phyloP scores from a whole-genome alignment of 1,140 invertebrate genomes.

The Formica exsecta region DNA sequence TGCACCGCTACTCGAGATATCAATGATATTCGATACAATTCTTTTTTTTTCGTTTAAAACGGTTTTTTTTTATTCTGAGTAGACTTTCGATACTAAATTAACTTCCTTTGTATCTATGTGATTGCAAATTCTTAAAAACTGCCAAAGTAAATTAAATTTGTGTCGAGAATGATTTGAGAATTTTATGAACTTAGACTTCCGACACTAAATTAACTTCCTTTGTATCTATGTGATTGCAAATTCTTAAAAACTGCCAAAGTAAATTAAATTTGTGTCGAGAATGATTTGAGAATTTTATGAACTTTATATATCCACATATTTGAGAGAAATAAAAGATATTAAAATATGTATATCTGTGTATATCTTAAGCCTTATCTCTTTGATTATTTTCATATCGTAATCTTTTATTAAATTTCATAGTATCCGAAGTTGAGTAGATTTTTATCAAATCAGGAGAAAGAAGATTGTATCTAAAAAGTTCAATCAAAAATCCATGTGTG shows the following conservation, averaged over 20 bases:
- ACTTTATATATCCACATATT: background rate
- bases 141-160: background rate
- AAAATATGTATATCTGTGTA: background rate
- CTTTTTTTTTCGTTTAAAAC: background rate
- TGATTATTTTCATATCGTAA: background rate
- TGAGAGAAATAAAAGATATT: background rate
- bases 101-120: background rate
- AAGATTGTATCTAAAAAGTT: background rate
- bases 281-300: background rate
- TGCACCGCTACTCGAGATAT: background rate
- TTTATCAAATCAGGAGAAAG: background rate
- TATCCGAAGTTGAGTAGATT: background rate
- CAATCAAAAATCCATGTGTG: background rate
- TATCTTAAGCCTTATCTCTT: background rate
- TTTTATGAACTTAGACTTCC: background rate
- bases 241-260: background rate
- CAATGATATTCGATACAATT: slow-evolving; percentile 17
- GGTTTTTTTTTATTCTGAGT: background rate
- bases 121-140: background rate
- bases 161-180: background rate
- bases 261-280: background rate
- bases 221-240: background rate
- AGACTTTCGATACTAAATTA: background rate
- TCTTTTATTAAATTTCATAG: background rate
- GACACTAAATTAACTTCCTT: background rate